Percentiles rank a stretch among this genome's conserved stretches.
These are phyloP conservation scores for Bos indicus DNA, from an alignment of 2,113 vertebrate species.

Conservation along the genomic window DNA sequence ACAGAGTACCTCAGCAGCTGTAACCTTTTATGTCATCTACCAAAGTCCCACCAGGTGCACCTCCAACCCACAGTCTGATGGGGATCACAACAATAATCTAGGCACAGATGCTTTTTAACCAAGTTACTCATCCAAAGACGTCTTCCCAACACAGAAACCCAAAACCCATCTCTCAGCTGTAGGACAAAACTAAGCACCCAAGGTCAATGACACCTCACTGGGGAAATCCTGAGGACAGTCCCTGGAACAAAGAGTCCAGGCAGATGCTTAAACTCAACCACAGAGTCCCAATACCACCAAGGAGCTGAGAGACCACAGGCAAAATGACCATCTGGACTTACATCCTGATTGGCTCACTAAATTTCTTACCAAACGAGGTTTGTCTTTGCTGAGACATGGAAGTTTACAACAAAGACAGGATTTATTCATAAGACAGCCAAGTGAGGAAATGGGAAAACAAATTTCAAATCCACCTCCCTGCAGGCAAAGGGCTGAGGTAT, in stretches of 20 bases:
- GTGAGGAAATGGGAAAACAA: neutral
- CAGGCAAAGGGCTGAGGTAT: neutral
- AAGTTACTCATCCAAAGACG: neutral
- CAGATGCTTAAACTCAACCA: neutral
- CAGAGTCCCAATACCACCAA: neutral
- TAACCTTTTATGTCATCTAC: neutral
- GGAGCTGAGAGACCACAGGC: neutral
- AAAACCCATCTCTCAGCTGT: neutral
- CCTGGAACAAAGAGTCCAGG: no score
- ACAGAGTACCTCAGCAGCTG: neutral
- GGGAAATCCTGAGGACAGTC: neutral
- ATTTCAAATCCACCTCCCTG: neutral
- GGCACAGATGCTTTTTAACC: neutral
- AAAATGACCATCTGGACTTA: neutral
- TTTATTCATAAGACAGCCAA: neutral
- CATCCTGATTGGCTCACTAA: neutral
- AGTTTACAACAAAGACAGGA: neutral
- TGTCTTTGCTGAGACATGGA: neutral
- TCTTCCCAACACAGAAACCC: neutral
- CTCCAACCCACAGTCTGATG: neutral
- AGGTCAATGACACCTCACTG: neutral
- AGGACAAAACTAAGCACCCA: neutral
- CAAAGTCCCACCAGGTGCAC: neutral
- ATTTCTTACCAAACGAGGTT: neutral
- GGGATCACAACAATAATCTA: neutral